These are phyloP conservation scores for Chaetorhynchus papuensis DNA, from an alignment of 2,113 vertebrate genomes.

Conservation along the genomic window DNA sequence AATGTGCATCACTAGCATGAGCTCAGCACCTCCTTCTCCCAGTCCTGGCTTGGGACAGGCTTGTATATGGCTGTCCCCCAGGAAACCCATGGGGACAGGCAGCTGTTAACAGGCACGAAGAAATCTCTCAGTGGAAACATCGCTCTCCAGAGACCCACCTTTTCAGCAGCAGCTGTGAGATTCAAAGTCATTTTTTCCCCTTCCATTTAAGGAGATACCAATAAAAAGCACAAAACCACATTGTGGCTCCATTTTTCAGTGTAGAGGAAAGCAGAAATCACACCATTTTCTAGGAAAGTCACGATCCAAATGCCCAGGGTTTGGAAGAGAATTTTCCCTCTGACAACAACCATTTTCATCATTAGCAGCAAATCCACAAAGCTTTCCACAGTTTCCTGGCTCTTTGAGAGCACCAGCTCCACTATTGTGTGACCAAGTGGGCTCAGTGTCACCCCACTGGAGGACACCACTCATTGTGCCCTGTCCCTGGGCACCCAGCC, in stretches of 20 bases:
- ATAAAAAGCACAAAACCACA: background rate
- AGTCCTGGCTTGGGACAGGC: background rate
- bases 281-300: background rate
- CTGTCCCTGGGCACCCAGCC: background rate
- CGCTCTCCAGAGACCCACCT: background rate
- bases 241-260: background rate
- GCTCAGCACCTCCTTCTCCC: background rate
- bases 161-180: background rate
- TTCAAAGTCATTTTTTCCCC: background rate
- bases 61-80: background rate
- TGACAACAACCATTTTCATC: background rate
- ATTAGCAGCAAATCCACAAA: background rate
- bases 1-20: background rate
- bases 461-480: fast-evolving
- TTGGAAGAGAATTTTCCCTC: background rate
- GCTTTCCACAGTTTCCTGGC: background rate
- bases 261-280: background rate
- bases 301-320: background rate
- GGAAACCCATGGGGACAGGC: background rate
- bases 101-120: background rate
- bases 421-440: fast-evolving
- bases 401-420: background rate
- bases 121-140: background rate
- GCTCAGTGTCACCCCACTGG: fast-evolving
- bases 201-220: background rate